phyloP scores from a whole-genome alignment of 2,113 vertebrate species.

The Athene noctua region DNA sequence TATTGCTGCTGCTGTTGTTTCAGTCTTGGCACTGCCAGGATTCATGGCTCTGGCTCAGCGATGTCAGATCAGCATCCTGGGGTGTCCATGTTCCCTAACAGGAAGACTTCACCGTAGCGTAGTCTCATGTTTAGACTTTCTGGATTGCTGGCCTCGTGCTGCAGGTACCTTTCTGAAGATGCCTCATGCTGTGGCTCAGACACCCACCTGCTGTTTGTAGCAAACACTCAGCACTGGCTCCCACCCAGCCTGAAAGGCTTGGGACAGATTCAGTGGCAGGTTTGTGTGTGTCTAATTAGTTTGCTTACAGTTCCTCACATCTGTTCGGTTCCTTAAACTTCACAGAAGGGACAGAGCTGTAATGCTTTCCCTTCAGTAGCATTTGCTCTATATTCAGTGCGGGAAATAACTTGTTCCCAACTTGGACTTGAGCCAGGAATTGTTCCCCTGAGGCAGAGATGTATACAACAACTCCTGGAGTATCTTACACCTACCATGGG shows the following conservation, averaged over 20 bases:
- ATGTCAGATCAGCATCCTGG: not conserved
- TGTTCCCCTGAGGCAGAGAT: conserved; percentile 56
- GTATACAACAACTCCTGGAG: conserved; percentile 56
- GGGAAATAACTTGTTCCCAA: conserved; percentile 65
- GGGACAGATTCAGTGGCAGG: conserved; percentile 35
- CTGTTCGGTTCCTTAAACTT: conserved; percentile 47
- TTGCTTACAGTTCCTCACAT: conserved; percentile 49
- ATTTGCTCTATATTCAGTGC: conserved; percentile 47
- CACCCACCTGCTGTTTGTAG: conserved; percentile 23
- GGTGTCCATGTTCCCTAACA: not conserved
- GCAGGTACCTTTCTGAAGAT: not conserved
- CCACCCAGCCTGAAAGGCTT: conserved; percentile 36
- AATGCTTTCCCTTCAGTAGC: conserved; percentile 11
- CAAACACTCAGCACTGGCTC: conserved; percentile 18
- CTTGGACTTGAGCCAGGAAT: conserved; percentile 38
- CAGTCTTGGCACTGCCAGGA: not conserved
- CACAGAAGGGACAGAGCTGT: conserved; percentile 28
- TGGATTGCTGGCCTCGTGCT: not conserved
- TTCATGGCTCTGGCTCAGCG: not conserved
- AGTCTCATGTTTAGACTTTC: not conserved
- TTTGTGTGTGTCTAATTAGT: conserved; percentile 40
- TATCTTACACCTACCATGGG: conserved; percentile 69
- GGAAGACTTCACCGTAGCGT: accelerated
- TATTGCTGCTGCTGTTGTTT: not conserved
- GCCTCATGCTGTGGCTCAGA: not conserved